Percentiles rank a stretch among this genome's conserved stretches.
Evolutionary conservation across 2,113 vertebrate species (phyloP).

Genomic region (Lota lota): DNA sequence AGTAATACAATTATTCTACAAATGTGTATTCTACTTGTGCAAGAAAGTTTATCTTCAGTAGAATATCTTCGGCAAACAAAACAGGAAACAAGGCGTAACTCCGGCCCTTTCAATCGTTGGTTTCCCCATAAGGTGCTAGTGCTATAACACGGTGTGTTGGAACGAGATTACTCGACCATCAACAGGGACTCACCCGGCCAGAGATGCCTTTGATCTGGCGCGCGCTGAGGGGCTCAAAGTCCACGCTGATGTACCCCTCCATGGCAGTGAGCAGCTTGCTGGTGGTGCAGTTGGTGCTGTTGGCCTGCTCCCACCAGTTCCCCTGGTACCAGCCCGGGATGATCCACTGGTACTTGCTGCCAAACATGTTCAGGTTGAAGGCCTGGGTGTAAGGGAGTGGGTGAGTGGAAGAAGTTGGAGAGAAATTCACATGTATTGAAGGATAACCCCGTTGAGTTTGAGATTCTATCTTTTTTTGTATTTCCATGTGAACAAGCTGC

Average conservation of each 20-base stretch:
- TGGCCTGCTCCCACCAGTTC: conserved; percentile 95
- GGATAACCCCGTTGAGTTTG: background rate
- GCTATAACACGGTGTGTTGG: too few relatives aligned
- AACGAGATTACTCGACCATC: too few relatives aligned
- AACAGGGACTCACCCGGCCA: conserved; percentile 81
- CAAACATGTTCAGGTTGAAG: conserved; percentile 93
- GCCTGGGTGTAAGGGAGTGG: conserved; percentile 70
- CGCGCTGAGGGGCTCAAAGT: conserved; percentile 97
- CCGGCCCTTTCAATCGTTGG: too few relatives aligned
- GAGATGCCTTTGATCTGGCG: conserved; percentile 92
- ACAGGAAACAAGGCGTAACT: too few relatives aligned
- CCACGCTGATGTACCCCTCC: conserved; percentile 97
- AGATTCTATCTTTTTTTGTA: background rate
- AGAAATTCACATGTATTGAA: too few relatives aligned
- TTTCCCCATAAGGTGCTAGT: too few relatives aligned
- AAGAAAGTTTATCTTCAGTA: too few relatives aligned
- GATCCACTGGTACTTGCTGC: conserved; percentile 99
- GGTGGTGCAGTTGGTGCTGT: conserved; percentile 88
- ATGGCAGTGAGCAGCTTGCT: conserved; percentile 91
- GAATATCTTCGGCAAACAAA: too few relatives aligned
- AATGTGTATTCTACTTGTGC: too few relatives aligned
- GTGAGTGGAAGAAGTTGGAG: too few relatives aligned
- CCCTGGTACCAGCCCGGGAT: conserved; percentile 98
- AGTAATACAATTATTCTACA: too few relatives aligned
- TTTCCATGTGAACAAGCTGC: too few relatives aligned